phyloP scores from a whole-genome alignment of 1,140 invertebrate genomes.

The Drosophila ercepeae region DNA sequence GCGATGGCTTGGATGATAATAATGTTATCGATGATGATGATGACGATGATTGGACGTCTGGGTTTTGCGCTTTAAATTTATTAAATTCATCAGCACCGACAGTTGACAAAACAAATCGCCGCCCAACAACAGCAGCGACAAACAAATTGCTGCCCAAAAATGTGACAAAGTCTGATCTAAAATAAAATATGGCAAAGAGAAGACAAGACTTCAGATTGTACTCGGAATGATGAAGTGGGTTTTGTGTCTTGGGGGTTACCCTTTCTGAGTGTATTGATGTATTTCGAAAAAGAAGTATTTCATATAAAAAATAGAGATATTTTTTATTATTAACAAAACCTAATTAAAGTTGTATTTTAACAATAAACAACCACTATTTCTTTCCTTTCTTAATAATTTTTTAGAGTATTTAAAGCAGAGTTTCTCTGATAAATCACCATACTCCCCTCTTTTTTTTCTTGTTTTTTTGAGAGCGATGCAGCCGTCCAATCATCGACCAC shows the following conservation, averaged over 20 bases:
- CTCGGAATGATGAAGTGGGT: constrained; percentile 35
- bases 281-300: background rate
- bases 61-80: constrained; percentile 63
- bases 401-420: background rate
- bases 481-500: constrained; percentile 61
- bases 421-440: background rate
- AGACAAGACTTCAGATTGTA: constrained; percentile 25
- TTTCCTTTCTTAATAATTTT: background rate
- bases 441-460: constrained; percentile 19
- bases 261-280: background rate
- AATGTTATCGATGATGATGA: constrained; percentile 22
- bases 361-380: too few species aligned
- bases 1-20: constrained; percentile 7
- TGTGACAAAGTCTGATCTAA: constrained; percentile 66
- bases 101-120: constrained; percentile 77
- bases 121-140: constrained; percentile 17
- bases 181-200: constrained; percentile 61
- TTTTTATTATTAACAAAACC: too few species aligned
- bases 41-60: constrained; percentile 40
- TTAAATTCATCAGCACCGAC: constrained; percentile 75
- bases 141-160: constrained; percentile 42
- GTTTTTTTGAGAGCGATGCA: constrained; percentile 12
- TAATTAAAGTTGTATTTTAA: too few species aligned
- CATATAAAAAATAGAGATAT: too few species aligned
- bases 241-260: background rate